Evolutionary conservation across 2,113 vertebrate species (phyloP).

Genomic region (Crocuta crocuta): DNA sequence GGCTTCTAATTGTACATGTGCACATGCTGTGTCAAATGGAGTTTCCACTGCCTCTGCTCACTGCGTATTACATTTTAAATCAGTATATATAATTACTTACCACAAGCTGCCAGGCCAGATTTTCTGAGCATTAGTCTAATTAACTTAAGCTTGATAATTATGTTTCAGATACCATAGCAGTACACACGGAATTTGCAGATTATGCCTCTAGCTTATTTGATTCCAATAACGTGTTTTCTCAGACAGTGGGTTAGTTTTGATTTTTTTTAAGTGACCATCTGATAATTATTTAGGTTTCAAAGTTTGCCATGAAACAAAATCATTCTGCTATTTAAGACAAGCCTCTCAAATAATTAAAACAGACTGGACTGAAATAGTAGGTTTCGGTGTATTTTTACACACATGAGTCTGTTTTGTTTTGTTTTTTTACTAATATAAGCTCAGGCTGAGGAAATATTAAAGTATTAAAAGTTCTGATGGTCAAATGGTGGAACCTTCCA

Average conservation of each 20-base stretch:
- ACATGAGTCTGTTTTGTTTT: background rate
- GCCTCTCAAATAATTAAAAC: slow-evolving; percentile 58
- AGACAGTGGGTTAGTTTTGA: slow-evolving; percentile 64
- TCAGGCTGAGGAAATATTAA: background rate
- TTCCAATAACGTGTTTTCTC: slow-evolving; percentile 79
- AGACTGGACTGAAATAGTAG: slow-evolving; percentile 63
- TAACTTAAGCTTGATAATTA: slow-evolving; percentile 90
- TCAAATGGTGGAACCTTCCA: background rate
- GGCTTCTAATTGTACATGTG: slow-evolving; percentile 77
- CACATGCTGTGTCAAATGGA: slow-evolving; percentile 78
- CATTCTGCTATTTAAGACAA: slow-evolving; percentile 70
- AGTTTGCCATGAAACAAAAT: slow-evolving; percentile 66
- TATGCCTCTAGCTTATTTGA: slow-evolving; percentile 79
- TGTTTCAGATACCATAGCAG: slow-evolving; percentile 84
- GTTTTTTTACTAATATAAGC: background rate
- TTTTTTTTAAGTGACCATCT: slow-evolving; percentile 22
- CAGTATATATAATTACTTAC: slow-evolving; percentile 89
- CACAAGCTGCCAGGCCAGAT: slow-evolving; percentile 89
- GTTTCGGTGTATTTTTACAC: slow-evolving; percentile 57
- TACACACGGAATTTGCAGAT: slow-evolving; percentile 77
- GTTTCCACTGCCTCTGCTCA: slow-evolving; percentile 81
- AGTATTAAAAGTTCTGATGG: background rate
- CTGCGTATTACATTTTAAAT: slow-evolving; percentile 88
- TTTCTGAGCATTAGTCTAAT: slow-evolving; percentile 91
- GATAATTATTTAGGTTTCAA: slow-evolving; percentile 65